phyloP scores from a whole-genome alignment of 1,140 invertebrate genomes.

The Asobara japonica region DNA sequence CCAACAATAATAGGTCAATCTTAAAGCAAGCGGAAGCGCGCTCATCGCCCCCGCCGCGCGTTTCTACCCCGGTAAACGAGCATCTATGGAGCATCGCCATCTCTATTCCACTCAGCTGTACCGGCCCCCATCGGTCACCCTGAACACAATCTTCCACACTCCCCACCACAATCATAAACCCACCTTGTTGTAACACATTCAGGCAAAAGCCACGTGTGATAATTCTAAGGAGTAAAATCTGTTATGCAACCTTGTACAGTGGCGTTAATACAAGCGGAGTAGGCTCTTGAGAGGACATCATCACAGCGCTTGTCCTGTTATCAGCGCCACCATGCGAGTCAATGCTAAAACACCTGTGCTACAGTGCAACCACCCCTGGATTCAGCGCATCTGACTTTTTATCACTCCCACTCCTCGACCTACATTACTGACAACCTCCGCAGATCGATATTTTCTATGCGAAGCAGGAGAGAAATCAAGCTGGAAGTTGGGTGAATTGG shows the following conservation, averaged over 20 bases:
- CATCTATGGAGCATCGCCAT: slow-evolving; percentile 65
- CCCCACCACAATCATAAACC: neutral
- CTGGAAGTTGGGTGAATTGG: no score
- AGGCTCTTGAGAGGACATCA: neutral
- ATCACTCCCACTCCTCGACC: neutral
- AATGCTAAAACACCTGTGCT: slow-evolving; percentile 26
- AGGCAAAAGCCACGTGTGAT: neutral
- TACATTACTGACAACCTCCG: neutral
- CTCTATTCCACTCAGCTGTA: slow-evolving; percentile 49
- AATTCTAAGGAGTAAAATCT: slow-evolving; percentile 10
- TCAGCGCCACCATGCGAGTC: slow-evolving; percentile 33
- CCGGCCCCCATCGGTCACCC: slow-evolving; percentile 32
- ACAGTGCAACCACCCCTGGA: slow-evolving; percentile 26
- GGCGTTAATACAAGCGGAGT: slow-evolving; percentile 15
- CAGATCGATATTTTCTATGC: slow-evolving; percentile 8
- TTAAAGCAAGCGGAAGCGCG: slow-evolving; percentile 63
- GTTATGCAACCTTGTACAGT: neutral
- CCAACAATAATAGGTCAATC: slow-evolving; percentile 59
- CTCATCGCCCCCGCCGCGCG: slow-evolving; percentile 67
- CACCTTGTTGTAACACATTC: neutral
- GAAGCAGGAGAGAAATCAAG: neutral
- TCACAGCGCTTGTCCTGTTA: slow-evolving; percentile 14
- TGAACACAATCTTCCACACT: slow-evolving; percentile 41
- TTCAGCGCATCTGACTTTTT: neutral
- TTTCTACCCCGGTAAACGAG: slow-evolving; percentile 66